Conservation (phyloP, 2,888 invertebrate species). For the Drosophila prostipennis region DNA sequence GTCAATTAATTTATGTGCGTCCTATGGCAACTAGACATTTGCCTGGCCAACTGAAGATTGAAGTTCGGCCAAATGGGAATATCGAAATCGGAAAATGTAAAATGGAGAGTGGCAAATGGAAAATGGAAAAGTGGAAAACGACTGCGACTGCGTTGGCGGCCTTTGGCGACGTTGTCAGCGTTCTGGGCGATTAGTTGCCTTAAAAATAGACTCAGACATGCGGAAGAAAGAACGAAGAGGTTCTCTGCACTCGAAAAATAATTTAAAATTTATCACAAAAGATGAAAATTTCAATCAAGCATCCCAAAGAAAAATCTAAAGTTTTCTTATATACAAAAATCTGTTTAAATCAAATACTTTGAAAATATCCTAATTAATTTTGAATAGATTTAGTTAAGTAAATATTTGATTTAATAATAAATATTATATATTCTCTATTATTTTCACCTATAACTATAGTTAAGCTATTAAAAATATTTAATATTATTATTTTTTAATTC, state of each 20-base stretch:
- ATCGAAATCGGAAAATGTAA: constrained; percentile 1
- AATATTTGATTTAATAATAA: too few species aligned
- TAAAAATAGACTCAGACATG: constrained; percentile 73
- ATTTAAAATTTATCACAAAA: neutral
- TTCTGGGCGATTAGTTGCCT: constrained; percentile 71
- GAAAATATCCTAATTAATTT: too few species aligned
- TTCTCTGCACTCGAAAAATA: constrained; percentile 9
- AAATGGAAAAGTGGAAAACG: constrained; percentile 13
- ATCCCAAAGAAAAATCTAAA: neutral
- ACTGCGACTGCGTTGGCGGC: constrained; percentile 44
- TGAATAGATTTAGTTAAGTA: too few species aligned
- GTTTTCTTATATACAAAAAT: too few species aligned
- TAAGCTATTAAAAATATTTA: too few species aligned
- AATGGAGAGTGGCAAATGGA: constrained; percentile 8
- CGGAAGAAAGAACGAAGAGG: constrained; percentile 52
- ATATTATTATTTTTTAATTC: too few species aligned
- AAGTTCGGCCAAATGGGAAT: constrained; percentile 7
- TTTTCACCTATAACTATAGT: too few species aligned
- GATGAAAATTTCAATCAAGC: neutral
- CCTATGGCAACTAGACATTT: constrained; percentile 57
- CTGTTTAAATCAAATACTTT: too few species aligned
- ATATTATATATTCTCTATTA: too few species aligned
- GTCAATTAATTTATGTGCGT: constrained; percentile 70
- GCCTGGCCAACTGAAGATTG: constrained; percentile 15
- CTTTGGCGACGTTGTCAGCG: constrained; percentile 56